These are phyloP conservation scores for Suricata suricatta DNA, from an alignment of 2,113 vertebrate genomes.

Conservation along the genomic window DNA sequence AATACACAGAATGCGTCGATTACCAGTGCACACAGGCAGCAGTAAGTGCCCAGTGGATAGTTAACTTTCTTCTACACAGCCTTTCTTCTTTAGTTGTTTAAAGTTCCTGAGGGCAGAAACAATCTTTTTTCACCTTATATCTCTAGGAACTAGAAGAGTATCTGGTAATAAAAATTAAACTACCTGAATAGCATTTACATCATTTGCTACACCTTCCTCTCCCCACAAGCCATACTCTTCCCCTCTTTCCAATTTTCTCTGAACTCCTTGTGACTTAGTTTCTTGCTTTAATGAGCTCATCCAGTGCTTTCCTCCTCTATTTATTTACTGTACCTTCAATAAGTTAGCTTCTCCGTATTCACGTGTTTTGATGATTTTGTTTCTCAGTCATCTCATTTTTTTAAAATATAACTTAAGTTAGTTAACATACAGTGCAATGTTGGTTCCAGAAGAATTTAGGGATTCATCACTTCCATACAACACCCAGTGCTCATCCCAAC, in stretches of 20 bases:
- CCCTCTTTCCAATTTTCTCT: neutral
- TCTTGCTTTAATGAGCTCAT: neutral
- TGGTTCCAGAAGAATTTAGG: too few relatives aligned
- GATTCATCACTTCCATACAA: too few relatives aligned
- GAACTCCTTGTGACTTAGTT: neutral
- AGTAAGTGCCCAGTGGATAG: neutral
- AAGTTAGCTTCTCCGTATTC: neutral
- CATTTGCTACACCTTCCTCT: neutral
- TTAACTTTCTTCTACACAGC: neutral
- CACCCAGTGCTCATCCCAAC: too few relatives aligned
- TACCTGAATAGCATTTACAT: neutral
- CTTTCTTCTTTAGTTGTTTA: neutral
- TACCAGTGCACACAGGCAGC: neutral
- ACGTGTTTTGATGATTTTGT: neutral
- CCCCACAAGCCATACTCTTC: neutral
- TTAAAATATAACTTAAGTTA: too few relatives aligned
- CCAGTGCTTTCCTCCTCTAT: neutral
- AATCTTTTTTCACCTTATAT: neutral
- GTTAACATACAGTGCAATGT: too few relatives aligned
- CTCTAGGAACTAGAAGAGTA: neutral
- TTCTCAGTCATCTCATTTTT: neutral
- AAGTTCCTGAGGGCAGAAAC: neutral
- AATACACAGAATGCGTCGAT: neutral
- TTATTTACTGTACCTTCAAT: neutral
- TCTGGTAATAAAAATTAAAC: neutral